Percentiles rank a stretch among this genome's conserved stretches.
These are phyloP conservation scores for Crenuchus spilurus DNA, from an alignment of 2,797 vertebrate species.

Conservation along the genomic window DNA sequence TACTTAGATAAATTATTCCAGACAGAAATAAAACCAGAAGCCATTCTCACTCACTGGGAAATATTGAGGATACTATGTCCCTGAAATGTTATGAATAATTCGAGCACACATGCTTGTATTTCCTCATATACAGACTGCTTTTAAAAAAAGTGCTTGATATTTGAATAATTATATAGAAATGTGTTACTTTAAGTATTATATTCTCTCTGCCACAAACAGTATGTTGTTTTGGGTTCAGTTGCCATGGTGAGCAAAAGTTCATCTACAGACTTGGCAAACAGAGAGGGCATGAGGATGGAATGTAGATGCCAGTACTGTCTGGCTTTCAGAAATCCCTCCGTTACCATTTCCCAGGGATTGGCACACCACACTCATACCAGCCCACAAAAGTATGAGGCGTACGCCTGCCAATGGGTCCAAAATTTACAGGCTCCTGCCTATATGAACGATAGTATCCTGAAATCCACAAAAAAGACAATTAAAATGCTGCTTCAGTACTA, in stretches of 20 bases:
- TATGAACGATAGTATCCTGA: conserved; percentile 92
- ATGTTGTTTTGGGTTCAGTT: conserved; percentile 65
- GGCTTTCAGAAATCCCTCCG: conserved; percentile 53
- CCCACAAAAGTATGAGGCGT: conserved; percentile 91
- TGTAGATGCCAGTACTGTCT: conserved; percentile 56
- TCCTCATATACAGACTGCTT: conserved; percentile 83
- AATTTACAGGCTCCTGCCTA: conserved; percentile 92
- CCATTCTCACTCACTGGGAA: conserved; percentile 59
- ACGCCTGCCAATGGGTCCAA: conserved; percentile 89
- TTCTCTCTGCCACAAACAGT: conserved; percentile 74
- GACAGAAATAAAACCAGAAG: conserved; percentile 52
- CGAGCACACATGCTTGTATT: conserved; percentile 75
- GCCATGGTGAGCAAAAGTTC: conserved; percentile 70
- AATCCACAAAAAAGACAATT: conserved; percentile 50
- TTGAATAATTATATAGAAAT: conserved; percentile 69
- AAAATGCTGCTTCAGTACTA: not conserved
- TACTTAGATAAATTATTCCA: conserved; percentile 73
- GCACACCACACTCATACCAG: conserved; percentile 97
- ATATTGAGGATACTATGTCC: conserved; percentile 57
- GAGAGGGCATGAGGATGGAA: conserved; percentile 58
- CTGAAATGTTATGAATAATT: conserved; percentile 63
- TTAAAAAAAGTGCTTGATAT: conserved; percentile 78
- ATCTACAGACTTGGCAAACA: conserved; percentile 56
- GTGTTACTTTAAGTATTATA: conserved; percentile 73
- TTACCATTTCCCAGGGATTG: conserved; percentile 99